Base-by-base conservation (phyloP, 2,888 invertebrate genomes). In the Euphydryas editha region DNA sequence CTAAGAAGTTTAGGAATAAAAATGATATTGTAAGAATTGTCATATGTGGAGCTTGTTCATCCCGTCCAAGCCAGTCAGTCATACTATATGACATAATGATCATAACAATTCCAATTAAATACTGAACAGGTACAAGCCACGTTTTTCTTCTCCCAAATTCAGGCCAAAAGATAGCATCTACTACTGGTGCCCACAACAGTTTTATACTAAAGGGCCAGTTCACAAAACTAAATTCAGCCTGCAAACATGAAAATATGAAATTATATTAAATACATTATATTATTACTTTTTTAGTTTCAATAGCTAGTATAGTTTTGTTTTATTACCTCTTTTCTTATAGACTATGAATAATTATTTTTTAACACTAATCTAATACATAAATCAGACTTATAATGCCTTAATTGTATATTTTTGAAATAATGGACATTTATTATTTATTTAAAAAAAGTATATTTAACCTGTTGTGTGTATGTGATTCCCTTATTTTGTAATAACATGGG, bases 151-250 rank as follows among this genome's bases (percentile, higher is more conserved):
- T 93, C 0, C 99, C 99, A 87, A 99, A 96, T 70, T 94, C 91
- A 11, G 94, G 92, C 72, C 95, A 95, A 84, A 96, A 99, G 56
- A 98, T 84, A 0, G 99, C 96, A 89, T 99, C 99, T 5, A 99
- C 99, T 74, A 99, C 95, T 1, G 99, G 99, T 0, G 99, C 99
- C 99, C 99, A 99, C 65, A 99, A 83, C 54, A 99, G 90, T 87
- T 99, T 99, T 54, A 99, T 88, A 84, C 95, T 95, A 78, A 97
- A 97, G 0, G 98, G 98, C 98, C 98, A 99, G 77, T 95, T 95
- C 0, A 97, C 98, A 81, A 98, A 97, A 90, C 99, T 99, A 85
- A 98, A 97, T 84, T 97, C 96, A 17, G 97, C 97, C 96, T 96
- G 84, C 71, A 94, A 94, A 67, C 44, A 62, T 47, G 54, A 51